These are phyloP conservation scores for Coenonympha arcania DNA, from an alignment of 2,888 invertebrate species.

Conservation along the genomic window DNA sequence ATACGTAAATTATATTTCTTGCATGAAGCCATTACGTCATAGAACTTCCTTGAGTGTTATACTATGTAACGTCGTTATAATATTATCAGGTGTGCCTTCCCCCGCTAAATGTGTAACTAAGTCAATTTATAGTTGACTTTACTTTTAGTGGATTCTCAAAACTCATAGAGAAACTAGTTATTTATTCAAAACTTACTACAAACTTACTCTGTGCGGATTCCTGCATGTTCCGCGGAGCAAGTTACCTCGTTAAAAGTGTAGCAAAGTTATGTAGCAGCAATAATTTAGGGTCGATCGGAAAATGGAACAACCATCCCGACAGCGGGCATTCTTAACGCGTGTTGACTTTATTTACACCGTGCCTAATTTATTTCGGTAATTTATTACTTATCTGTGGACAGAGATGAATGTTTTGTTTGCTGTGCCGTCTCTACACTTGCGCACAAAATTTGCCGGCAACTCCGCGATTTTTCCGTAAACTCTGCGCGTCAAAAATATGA, in stretches of 20 bases:
- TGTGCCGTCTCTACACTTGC: too few species aligned
- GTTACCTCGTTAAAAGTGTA: slow-evolving; percentile 18
- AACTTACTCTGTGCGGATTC: slow-evolving; percentile 6
- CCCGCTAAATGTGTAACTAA: background rate
- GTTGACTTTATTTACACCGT: slow-evolving; percentile 8
- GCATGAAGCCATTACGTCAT: too few species aligned
- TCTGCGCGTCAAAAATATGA: too few species aligned
- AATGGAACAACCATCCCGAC: slow-evolving; percentile 12
- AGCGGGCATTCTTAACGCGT: background rate
- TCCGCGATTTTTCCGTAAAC: too few species aligned
- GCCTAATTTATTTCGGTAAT: background rate
- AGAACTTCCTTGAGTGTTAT: too few species aligned
- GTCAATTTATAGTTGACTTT: background rate
- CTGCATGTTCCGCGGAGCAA: slow-evolving; percentile 11
- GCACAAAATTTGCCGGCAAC: too few species aligned
- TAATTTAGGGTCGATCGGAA: slow-evolving; percentile 14
- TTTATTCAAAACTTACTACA: slow-evolving; percentile 13
- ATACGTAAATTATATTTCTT: too few species aligned
- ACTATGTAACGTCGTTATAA: too few species aligned
- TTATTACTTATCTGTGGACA: background rate
- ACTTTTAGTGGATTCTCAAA: background rate
- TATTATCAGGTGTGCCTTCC: background rate
- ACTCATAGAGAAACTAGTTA: slow-evolving; percentile 8
- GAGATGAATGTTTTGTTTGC: too few species aligned
- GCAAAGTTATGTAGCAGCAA: slow-evolving; percentile 13